A percentile compares a stretch with the other conserved stretches of the same genome.
Evolutionary conservation across 2,797 vertebrate species (phyloP).

Genomic region (Hybognathus amarus): DNA sequence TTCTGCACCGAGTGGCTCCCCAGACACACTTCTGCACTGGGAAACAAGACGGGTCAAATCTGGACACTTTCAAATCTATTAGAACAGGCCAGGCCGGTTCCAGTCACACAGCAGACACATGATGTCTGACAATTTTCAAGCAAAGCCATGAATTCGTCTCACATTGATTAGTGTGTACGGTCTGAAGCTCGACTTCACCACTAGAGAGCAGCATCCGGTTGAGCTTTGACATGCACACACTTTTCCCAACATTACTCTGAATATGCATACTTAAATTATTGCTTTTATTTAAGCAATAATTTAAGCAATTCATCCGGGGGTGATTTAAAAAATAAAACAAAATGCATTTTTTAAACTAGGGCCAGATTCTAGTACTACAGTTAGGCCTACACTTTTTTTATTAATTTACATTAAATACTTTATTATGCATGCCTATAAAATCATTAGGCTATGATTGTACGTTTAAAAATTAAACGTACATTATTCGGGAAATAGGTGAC

Average conservation of each 20-base stretch:
- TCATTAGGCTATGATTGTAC: too few species aligned
- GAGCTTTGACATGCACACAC: background rate
- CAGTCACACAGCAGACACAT: background rate
- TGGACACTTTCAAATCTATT: slow-evolving; percentile 43
- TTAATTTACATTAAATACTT: too few species aligned
- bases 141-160: background rate
- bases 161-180: background rate
- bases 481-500: too few species aligned
- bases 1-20: slow-evolving; percentile 37
- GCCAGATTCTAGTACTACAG: background rate
- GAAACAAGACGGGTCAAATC: slow-evolving; percentile 43
- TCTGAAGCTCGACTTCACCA: background rate
- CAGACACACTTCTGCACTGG: slow-evolving; percentile 39
- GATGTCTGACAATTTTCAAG: background rate
- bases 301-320: too few species aligned
- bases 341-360: background rate
- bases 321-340: background rate
- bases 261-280: background rate
- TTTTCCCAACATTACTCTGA: background rate
- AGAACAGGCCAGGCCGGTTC: background rate
- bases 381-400: background rate
- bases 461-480: too few species aligned
- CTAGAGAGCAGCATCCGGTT: slow-evolving; percentile 27
- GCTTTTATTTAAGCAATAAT: too few species aligned
- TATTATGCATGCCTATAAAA: too few species aligned